These are phyloP conservation scores for Pteromalus puparum DNA, from an alignment of 1,140 invertebrate genomes.

Conservation along the genomic window DNA sequence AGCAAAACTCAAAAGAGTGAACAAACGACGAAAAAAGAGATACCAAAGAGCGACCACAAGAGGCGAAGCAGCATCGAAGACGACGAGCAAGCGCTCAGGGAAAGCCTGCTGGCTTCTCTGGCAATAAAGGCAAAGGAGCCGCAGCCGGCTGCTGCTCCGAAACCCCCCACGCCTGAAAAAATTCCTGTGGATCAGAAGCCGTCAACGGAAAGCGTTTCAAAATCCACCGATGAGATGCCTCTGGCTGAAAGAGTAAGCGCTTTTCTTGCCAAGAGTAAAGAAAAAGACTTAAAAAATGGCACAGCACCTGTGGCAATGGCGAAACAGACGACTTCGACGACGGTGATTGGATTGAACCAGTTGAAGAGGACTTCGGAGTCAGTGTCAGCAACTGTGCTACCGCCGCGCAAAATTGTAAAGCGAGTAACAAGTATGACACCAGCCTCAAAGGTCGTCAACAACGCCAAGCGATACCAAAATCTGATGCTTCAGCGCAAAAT, in stretches of 20 bases:
- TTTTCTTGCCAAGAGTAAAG: neutral
- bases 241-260: neutral
- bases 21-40: neutral
- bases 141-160: neutral
- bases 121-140: conserved; percentile 57
- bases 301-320: neutral
- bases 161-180: neutral
- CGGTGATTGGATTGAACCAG: neutral
- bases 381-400: neutral
- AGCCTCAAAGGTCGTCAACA: conserved; percentile 66
- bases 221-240: neutral
- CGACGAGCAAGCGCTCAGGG: conserved; percentile 69
- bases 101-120: conserved; percentile 68
- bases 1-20: neutral
- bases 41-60: neutral
- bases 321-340: neutral
- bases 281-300: neutral
- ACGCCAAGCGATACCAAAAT: conserved; percentile 66
- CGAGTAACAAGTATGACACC: conserved; percentile 34
- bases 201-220: neutral
- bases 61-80: conserved; percentile 67
- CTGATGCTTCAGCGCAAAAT: conserved; percentile 60
- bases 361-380: neutral
- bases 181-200: neutral
- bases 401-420: conserved; percentile 57